phyloP scores from a whole-genome alignment of 1,140 invertebrate species.

The Ips nitidus region DNA sequence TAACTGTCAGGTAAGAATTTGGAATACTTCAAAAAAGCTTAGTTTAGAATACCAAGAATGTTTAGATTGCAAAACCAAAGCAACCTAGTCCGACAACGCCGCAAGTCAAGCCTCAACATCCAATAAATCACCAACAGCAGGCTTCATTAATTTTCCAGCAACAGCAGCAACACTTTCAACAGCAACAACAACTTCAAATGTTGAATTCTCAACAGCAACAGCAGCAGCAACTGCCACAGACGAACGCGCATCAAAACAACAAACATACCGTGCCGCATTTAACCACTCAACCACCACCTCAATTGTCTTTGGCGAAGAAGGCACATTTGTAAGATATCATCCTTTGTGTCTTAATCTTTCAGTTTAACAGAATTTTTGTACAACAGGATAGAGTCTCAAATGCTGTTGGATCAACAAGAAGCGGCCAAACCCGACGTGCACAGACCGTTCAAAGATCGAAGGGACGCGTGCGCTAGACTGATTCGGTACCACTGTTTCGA shows the following conservation, averaged over 20 bases:
- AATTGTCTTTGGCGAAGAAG: conserved; percentile 37
- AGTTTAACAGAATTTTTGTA: not conserved
- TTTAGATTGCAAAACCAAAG: conserved; percentile 4
- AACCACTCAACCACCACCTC: conserved; percentile 28
- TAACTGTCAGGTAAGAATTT: not conserved
- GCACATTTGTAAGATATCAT: conserved; percentile 41
- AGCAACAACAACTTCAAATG: conserved; percentile 15
- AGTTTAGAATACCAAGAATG: not conserved
- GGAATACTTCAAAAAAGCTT: too few species aligned
- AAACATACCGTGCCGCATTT: not conserved
- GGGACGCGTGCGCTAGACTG: conserved; percentile 77
- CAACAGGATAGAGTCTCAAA: conserved; percentile 70
- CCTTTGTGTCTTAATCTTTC: not conserved
- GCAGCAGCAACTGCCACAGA: conserved; percentile 10
- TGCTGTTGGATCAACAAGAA: conserved; percentile 76
- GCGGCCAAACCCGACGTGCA: conserved; percentile 76
- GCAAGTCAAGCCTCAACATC: conserved; percentile 21
- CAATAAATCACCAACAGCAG: conserved; percentile 1
- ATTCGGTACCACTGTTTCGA: conserved; percentile 82
- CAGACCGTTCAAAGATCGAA: conserved; percentile 70
- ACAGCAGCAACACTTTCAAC: conserved; percentile 13
- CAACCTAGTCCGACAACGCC: conserved; percentile 7
- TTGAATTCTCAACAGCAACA: conserved; percentile 29
- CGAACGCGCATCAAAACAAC: not conserved
- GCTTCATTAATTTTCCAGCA: conserved; percentile 12